Base-by-base conservation (phyloP, 2,888 invertebrate genomes). In the Apeira syringaria region DNA sequence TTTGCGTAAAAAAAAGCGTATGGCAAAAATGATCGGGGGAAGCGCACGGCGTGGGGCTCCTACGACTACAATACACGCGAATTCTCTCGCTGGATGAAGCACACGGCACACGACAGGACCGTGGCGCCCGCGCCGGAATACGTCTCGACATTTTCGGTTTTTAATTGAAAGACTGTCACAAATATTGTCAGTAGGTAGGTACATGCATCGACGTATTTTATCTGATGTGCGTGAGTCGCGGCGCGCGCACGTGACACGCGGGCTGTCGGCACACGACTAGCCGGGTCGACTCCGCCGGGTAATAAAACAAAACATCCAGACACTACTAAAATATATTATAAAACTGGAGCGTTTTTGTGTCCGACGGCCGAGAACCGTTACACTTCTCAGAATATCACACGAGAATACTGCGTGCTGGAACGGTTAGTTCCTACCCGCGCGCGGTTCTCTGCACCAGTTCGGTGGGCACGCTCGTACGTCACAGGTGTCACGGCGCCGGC, bases 291-390 rank as follows among this genome's bases (percentile, higher is more conserved):
- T 71, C 72, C 68, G 62, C 41, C 49, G 51, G 70, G 71, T 69
- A 70, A 66, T 71, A 72, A 75, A 77, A 67, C 64, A 61, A 64
- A 68, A 70, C 54, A 59, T 62, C 56, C 61, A 59, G 62, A 62
- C 63, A 59, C 56, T 56, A 64, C 61, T 66, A 62, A 68, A 66
- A 58, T 73, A 75, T 72, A 73, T 68, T 64, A 68, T 66, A 65
- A 68, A 81, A 79, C 75, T 80, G 72, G 77, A 78, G 75, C 75
- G 69, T 73, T 80, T 79, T 74, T 61, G 70, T 67, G 66, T 63
- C 59, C 55, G 61, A 64, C 62, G 60, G 60, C 61, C 58, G 53
- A 53, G 61, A 60, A 80, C 83, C 80, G 83, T 83, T 84, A 84
- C 59, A 42, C 50, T 84, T 84, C 81, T 80, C 53, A 65, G 81